A percentile compares a stretch with the other conserved stretches of the same genome.
Evolutionary conservation across 2,113 vertebrate species (phyloP).

Genomic region (Ceratotherium simum): DNA sequence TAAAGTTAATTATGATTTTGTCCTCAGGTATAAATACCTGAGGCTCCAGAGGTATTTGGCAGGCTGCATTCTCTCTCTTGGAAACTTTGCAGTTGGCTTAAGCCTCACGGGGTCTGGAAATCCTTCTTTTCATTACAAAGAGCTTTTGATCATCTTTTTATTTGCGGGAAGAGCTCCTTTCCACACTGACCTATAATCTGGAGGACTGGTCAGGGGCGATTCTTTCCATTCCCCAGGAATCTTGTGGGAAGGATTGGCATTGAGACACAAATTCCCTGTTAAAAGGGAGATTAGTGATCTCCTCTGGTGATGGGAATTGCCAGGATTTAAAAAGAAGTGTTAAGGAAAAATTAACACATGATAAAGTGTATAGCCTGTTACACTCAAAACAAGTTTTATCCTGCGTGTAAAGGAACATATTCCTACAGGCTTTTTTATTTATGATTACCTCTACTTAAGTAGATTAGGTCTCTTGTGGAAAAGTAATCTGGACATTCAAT

Average conservation of each 20-base stretch:
- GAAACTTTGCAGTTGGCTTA: neutral
- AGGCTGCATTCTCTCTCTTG: slow-evolving; percentile 20
- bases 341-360: neutral
- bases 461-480: neutral
- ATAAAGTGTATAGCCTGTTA: neutral
- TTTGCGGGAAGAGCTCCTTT: neutral
- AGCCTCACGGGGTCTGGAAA: neutral
- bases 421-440: neutral
- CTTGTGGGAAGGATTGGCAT: neutral
- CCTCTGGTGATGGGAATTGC: neutral
- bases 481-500: neutral
- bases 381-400: neutral
- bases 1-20: slow-evolving; percentile 70
- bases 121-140: slow-evolving; percentile 41
- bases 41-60: slow-evolving; percentile 9
- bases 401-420: neutral
- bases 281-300: neutral
- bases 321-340: slow-evolving; percentile 21
- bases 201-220: neutral
- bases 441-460: neutral
- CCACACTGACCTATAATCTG: neutral
- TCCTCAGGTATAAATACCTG: neutral
- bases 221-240: neutral
- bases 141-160: slow-evolving; percentile 8
- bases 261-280: neutral